Conservation (phyloP, 2,113 vertebrate genomes). For the Cichladusa arquata region DNA sequence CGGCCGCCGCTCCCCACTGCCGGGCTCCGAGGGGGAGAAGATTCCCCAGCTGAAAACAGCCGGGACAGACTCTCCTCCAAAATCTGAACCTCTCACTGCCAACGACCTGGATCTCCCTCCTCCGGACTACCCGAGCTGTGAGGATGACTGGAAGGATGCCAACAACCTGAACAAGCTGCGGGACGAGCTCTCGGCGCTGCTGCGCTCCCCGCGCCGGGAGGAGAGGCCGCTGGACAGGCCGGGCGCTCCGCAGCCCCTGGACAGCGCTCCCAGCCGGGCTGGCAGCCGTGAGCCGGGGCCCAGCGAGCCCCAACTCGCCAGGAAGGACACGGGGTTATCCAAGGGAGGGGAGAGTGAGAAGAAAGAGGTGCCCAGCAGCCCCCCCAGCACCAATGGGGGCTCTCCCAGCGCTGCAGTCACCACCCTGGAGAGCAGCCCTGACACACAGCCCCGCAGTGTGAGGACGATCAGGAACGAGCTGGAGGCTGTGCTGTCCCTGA, state of each 20-base stretch:
- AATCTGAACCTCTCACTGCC: background rate
- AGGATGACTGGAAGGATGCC: constrained; percentile 67
- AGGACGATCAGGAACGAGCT: constrained; percentile 69
- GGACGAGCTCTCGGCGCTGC: constrained; percentile 67
- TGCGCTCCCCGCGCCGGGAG: constrained; percentile 52
- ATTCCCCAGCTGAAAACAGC: background rate
- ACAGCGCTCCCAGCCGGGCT: rapidly evolving
- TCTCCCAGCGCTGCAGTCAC: background rate
- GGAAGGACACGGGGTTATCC: background rate
- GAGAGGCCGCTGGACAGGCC: background rate
- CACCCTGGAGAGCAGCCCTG: background rate
- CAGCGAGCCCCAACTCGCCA: background rate
- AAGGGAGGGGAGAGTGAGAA: background rate
- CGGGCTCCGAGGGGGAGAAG: background rate
- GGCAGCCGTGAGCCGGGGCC: background rate
- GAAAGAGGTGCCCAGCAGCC: background rate
- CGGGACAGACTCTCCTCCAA: background rate
- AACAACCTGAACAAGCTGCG: constrained; percentile 68
- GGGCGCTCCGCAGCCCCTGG: rapidly evolving
- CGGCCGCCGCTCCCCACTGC: rapidly evolving
- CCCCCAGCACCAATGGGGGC: background rate
- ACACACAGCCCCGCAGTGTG: constrained; percentile 25
- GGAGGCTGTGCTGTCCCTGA: constrained; percentile 70
- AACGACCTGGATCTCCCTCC: constrained; percentile 48
- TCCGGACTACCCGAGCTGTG: background rate